Conservation (phyloP, 2,113 vertebrate genomes). For the Tychaedon coryphoeus region DNA sequence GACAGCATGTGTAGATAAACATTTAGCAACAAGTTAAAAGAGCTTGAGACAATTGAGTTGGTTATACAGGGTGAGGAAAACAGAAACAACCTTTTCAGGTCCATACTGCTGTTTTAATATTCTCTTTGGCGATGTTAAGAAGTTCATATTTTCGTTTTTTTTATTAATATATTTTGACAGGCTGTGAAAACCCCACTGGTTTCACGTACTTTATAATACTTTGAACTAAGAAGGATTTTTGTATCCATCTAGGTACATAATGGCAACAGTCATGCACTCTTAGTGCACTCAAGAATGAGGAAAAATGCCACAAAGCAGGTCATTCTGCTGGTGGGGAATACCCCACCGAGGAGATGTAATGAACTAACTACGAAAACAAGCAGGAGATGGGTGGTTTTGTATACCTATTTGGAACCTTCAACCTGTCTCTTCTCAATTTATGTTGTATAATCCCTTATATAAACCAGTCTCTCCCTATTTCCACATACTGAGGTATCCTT, state of each 20-base stretch:
- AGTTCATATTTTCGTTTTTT: slow-evolving; percentile 14
- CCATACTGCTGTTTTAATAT: slow-evolving; percentile 31
- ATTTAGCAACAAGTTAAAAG: slow-evolving; percentile 77
- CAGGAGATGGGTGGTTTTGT: slow-evolving; percentile 64
- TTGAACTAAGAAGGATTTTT: slow-evolving; percentile 74
- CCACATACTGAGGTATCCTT: slow-evolving; percentile 36
- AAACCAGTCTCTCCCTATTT: slow-evolving; percentile 8
- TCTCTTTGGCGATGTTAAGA: neutral
- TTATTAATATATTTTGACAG: slow-evolving; percentile 36
- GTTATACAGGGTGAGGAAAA: slow-evolving; percentile 56
- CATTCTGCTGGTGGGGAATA: slow-evolving; percentile 72
- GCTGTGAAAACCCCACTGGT: slow-evolving; percentile 52
- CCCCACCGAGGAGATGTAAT: slow-evolving; percentile 67
- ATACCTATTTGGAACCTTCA: slow-evolving; percentile 49
- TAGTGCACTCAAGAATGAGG: slow-evolving; percentile 70
- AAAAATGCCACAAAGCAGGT: slow-evolving; percentile 69
- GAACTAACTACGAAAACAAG: slow-evolving; percentile 53
- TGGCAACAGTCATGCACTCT: slow-evolving; percentile 70
- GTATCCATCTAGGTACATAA: slow-evolving; percentile 72
- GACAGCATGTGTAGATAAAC: slow-evolving; percentile 95
- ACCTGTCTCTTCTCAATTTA: slow-evolving; percentile 58
- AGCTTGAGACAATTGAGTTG: slow-evolving; percentile 64
- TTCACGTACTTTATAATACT: neutral
- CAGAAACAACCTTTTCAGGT: neutral
- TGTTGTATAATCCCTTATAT: neutral